Evolutionary conservation across 2,888 invertebrate genomes (phyloP), one percentile per base, ranked within the genome.

Genomic region (Trichogramma dendrolimi): DNA sequence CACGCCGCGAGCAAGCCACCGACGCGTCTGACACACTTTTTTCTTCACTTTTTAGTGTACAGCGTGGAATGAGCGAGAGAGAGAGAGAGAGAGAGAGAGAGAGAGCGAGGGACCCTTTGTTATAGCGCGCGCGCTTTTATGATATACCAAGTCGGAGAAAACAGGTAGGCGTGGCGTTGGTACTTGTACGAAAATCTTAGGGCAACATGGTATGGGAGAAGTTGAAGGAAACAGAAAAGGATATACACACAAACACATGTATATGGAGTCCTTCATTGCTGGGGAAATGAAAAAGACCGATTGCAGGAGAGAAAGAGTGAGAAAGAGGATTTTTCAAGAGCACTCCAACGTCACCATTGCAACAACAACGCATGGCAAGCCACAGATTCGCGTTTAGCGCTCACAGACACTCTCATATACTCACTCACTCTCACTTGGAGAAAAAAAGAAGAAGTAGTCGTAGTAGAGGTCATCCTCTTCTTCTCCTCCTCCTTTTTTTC

Each of bases 91-190:
- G 55, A 61, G 55, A 14, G 54, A 39, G 47, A 51, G 49, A 43
- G 5, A 10, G 10, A 27, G 14, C 38, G 8, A 6, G 6, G 38
- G 10, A 5, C 46, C 40, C 50, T 55, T 60, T 55, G 55, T 58
- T 58, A 51, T 46, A 44, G 38, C 7, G 5, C 8, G 44, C 44
- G 4, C n/a, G 10, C 38, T 40, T 52, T 39, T 11, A 38, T 55
- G 40, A 46, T 47, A 48, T 55, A 4, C 41, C 8, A 14, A 51
- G 43, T n/a, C 47, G 39, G 53, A 57, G 61, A 57, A 54, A 61
- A 61, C 61, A 61, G 61, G 61, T 61, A 58, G 61, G 61, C 58
- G 61, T 61, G 61, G 50, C 27, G 60, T 48, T 11, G 51, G 27
- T 27, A 27, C 27, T 27, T 60, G 42, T 53, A 61, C 27, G 52